A percentile compares a stretch with the other conserved stretches of the same genome.
These are phyloP conservation scores for Harmothoe impar DNA, from an alignment of 2,888 invertebrate species.

Conservation along the genomic window DNA sequence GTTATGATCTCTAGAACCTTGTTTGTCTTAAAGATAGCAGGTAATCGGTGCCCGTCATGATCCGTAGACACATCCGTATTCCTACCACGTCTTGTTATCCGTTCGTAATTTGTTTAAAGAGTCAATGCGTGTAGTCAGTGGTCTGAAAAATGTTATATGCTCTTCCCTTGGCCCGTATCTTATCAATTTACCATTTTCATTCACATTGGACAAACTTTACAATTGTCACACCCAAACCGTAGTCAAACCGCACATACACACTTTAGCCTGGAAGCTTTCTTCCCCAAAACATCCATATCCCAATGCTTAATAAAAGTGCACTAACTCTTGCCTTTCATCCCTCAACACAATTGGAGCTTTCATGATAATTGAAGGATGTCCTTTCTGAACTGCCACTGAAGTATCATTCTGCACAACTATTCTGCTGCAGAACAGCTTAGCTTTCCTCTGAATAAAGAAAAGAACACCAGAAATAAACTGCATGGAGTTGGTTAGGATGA, in stretches of 20 bases:
- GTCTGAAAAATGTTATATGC: too few species aligned
- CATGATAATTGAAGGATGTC: too few species aligned
- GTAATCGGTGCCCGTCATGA: too few species aligned
- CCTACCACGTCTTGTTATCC: too few species aligned
- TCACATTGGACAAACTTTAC: background rate
- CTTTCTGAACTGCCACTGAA: too few species aligned
- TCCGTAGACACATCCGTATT: too few species aligned
- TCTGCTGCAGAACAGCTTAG: too few species aligned
- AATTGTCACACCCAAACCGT: background rate
- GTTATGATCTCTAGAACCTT: too few species aligned
- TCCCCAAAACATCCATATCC: background rate
- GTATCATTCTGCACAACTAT: background rate
- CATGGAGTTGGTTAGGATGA: background rate
- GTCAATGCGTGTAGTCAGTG: too few species aligned
- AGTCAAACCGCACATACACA: constrained; percentile 18
- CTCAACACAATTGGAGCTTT: background rate
- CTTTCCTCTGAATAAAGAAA: background rate
- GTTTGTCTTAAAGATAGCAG: too few species aligned
- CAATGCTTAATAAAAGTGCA: background rate
- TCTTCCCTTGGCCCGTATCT: too few species aligned
- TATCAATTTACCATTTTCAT: background rate
- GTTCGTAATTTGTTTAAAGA: too few species aligned
- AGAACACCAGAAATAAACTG: background rate
- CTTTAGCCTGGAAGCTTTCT: background rate
- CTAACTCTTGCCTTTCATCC: background rate